Evolutionary conservation across 2,797 vertebrate species (phyloP), one percentile per base, ranked within the genome.

Genomic region (Emys orbicularis): DNA sequence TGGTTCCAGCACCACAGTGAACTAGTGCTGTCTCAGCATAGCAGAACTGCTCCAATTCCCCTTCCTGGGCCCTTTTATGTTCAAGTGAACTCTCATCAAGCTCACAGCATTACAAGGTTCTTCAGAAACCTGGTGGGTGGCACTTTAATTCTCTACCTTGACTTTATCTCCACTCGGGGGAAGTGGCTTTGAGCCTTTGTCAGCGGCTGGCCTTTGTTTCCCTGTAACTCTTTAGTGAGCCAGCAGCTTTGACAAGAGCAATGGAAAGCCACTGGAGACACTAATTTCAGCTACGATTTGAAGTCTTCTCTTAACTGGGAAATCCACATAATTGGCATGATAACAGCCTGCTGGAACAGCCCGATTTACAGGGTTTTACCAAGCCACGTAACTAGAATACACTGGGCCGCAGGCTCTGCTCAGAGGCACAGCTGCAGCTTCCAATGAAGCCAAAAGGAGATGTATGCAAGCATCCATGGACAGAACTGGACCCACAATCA

Each of bases 271-370:
- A 74, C 53, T 12, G 61, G 86, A 44, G 88, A 21, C 2, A n/a
- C 27, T 23, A 49, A 79, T 34, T 50, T 81, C 84, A 77, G 79
- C 61, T 87, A 49, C 50, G 87, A 89, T 87, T 31, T 34, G 87
- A 87, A 27, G 80, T 72, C 37, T 49, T 77, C 74, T 49, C 4
- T 34, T 34, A 56, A 15, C 2, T 29, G 77, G 80, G 84, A 87
- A 79, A 81, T 9, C 12, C 59, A 83, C 44, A 10, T 44, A 41
- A 65, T 0, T 12, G 8, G 5, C 9, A 18, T 1, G 6, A 72
- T n/a, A 86, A n/a, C 5, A 34, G 59, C 31, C 86, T 82, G 68
- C 25, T 74, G 5, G 72, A 25, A 15, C 7, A n/a, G 65, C n/a
- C 65, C 23, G 74, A 47, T 49, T 77, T 29, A 5, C 74, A 49